Base-by-base conservation (phyloP, 1,140 invertebrate genomes). In the Zaprionus capensis region DNA sequence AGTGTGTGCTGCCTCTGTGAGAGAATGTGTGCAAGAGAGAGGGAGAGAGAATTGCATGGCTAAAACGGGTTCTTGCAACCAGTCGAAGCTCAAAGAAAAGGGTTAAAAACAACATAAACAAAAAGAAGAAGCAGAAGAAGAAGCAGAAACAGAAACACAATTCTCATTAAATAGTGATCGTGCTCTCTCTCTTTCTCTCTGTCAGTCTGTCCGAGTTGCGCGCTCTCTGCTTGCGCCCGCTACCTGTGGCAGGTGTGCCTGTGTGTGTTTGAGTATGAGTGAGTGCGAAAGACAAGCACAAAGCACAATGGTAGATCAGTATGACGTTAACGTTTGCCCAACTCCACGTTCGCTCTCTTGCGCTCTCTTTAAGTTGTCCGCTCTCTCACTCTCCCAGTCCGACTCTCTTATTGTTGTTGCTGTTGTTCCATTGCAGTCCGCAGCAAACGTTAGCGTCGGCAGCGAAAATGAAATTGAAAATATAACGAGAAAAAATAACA, bases 211-310 rank as follows among this genome's bases (percentile, higher is more conserved):
- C 41, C 20, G 46, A 51, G 5, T 22, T 24, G n/a, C n/a, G 46
- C 46, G n/a, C n/a, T 38, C 46, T 46, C 76, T 73, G 59, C 51
- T 49, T 57, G 26, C 46, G 22, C 53, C 57, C 57, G 34, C 62
- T 87, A 87, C 85, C 84, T 88, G 85, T 59, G 74, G 84, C 83
- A 88, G 83, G 83, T 86, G 82, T 85, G 83, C 41, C 63, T 71
- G 73, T 53, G 77, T 44, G 49, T 59, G 79, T 63, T 41, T 56
- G 76, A 68, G 74, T 61, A 22, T 49, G 82, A 70, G 69, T 71
- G 80, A 51, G 24, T 71, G 65, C 84, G 81, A 88, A 88, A 76
- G 81, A 71, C 85, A 51, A 51, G 63, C 75, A 74, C 75, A 88
- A 79, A 90, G 78, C 80, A 72, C 55, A 81, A 74, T 77, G 77